Evolutionary conservation across 2,888 invertebrate genomes (phyloP), one percentile per base, ranked within the genome.

Genomic region (Sylvicola cinctus): DNA sequence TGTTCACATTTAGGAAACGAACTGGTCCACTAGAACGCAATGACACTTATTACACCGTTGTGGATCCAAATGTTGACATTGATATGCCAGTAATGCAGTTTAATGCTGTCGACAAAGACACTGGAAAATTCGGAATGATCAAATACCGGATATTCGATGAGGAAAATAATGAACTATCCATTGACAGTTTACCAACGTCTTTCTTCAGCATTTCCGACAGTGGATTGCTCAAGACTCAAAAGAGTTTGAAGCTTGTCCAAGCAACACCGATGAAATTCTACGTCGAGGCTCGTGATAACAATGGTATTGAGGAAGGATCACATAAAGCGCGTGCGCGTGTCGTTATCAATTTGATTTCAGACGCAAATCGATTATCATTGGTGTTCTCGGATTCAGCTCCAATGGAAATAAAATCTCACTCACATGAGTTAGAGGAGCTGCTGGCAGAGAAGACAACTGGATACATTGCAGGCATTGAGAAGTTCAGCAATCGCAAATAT

Each of bases 81-180:
- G 74, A 75, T 8, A 74, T 79, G 3, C 69, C 75, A 26, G 75
- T 90, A 4, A 51, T 81, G 29, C 80, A 83, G 60, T 72, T 90
- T 4, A 74, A 80, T 66, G 90, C 91, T 1, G 72, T 73, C 42
- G 91, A 93, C 55, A 68, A 69, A 42, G 91, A 93, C 51, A 78
- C 80, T 35, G 84, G 84, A 1, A 72, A 74, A 41, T 81, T 69
- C 51, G 88, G 88, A 2, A 72, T 72, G 47, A 60, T 91, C 15
- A 70, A 72, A 41, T 91, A 84, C 54, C 51, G 49, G 28, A 52
- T 66, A 23, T 55, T 42, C 27, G 55, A 58, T 37, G 54, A 54
- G 13, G 58, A 54, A 20, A 49, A 52, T 16, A 49, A 49, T 31
- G 45, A 37, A 17, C 44, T 49, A n/a, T 46, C 42, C 25, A 48